A percentile compares a stretch with the other conserved stretches of the same genome.
Evolutionary conservation across 2,113 vertebrate genomes (phyloP).

Genomic region (Petrocephalus microphthalmus): DNA sequence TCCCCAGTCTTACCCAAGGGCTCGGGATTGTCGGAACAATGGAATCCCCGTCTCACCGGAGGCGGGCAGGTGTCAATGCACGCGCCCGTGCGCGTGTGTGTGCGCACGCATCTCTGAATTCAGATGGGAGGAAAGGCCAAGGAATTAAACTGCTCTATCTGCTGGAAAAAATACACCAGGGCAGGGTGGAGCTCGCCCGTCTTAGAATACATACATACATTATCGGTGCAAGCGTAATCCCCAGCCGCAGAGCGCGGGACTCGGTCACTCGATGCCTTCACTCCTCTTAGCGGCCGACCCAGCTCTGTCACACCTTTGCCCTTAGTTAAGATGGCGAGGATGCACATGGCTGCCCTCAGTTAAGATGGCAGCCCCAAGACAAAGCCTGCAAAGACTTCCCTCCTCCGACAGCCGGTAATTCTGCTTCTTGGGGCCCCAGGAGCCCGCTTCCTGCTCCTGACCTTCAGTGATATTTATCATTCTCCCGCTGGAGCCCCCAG

Average conservation of each 20-base stretch:
- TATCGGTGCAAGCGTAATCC: not conserved
- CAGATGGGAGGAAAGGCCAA: not conserved
- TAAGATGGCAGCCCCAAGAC: constrained; percentile 2
- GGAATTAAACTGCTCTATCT: not conserved
- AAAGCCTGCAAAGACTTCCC: not conserved
- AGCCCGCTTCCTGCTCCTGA: constrained; percentile 3
- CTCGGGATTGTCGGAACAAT: not conserved
- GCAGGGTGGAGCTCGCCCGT: not conserved
- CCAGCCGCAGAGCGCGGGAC: not conserved
- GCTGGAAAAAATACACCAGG: not conserved
- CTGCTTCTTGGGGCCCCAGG: constrained; percentile 4
- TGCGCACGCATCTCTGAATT: not conserved
- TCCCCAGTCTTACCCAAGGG: not conserved
- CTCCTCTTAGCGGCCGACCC: not conserved
- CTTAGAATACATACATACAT: not conserved
- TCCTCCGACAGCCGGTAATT: not conserved
- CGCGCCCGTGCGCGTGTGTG: not conserved
- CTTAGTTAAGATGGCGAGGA: constrained; percentile 3
- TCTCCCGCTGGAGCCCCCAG: not conserved
- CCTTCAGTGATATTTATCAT: constrained; percentile 19
- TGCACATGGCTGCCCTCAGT: not conserved
- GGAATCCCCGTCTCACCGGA: not conserved
- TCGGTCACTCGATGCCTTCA: not conserved
- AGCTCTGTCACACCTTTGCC: not conserved
- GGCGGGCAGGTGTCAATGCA: not conserved